A percentile compares a stretch with the other conserved stretches of the same genome.
phyloP scores from a whole-genome alignment of 2,113 vertebrate species.

The Tyto alba region DNA sequence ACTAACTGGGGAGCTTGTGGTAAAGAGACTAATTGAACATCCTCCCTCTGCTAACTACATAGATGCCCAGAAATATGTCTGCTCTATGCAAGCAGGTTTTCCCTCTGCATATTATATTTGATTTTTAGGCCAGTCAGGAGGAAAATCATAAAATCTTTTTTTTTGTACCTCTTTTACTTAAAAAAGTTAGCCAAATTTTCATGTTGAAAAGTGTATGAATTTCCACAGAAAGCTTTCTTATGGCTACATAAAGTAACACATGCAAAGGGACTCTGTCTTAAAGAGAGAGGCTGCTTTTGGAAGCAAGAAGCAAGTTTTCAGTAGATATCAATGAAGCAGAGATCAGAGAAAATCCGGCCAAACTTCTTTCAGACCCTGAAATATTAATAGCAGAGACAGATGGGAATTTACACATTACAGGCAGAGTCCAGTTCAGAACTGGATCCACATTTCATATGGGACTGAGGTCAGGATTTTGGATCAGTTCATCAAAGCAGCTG shows the following conservation, averaged over 20 bases:
- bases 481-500: not conserved
- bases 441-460: not conserved
- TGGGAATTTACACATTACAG: slow-evolving; percentile 23
- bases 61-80: slow-evolving; percentile 43
- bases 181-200: not conserved
- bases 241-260: not conserved
- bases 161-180: not conserved
- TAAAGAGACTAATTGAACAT: slow-evolving; percentile 77
- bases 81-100: slow-evolving; percentile 18
- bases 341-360: not conserved
- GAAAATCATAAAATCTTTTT: not conserved
- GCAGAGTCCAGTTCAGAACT: not conserved
- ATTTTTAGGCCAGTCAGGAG: slow-evolving; percentile 39
- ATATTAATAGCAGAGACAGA: not conserved
- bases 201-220: not conserved
- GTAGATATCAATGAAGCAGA: not conserved
- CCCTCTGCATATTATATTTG: not conserved
- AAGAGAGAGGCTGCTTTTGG: not conserved
- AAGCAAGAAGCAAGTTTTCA: not conserved
- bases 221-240: not conserved
- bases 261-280: not conserved
- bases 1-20: slow-evolving; percentile 66
- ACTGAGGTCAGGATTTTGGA: not conserved
- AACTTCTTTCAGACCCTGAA: not conserved
- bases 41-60: slow-evolving; percentile 34